Base-by-base conservation (phyloP, 2,797 vertebrate genomes). In the Nothura maculosa region DNA sequence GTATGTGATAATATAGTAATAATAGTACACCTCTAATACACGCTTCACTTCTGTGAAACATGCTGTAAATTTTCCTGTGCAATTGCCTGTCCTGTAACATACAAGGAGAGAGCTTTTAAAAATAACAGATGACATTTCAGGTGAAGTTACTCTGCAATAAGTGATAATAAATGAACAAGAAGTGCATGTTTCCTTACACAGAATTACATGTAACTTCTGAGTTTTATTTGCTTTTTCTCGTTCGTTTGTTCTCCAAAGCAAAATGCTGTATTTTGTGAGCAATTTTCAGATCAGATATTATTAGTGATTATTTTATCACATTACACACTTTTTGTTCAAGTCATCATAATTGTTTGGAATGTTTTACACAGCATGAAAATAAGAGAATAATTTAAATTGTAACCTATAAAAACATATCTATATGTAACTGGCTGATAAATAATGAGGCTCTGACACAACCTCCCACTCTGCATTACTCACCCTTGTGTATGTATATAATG, bases 141-240 rank as follows among this genome's bases (percentile, higher is more conserved):
- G 30, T 47, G 34, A 76, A 42, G 50, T 17, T 61, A 68, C 47
- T 28, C 73, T 42, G 47, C 73, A 61, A 73, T 30, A n/a, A 0
- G 28, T 6, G 20, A 38, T 28, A 54, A 76, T 27, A 76, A 63
- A 32, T 7, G 19, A 78, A 66, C 5, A 32, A 40, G 43, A 88
- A 84, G 9, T 0, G 0, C 32, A 76, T 0, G 0, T 30, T 85
- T 73, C 67, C 57, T 79, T 67, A 66, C 17, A 73, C 4, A 17
- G 61, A 10, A 21, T 34, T 58, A 42, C 25, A 57, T 58, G 32
- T 57, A 55, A 79, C 30, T 63, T 57, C 7, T 36, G 30, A 92
- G 15, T 24, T 78, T 88, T 13, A 22, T 42, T 79, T 76, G 20
- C 63, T 7, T 62, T 57, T 28, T 55, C 20, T 25, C 42, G n/a